Percentiles rank a stretch among this genome's conserved stretches.
Conservation (phyloP, 2,888 invertebrate genomes). For the Macropis europaea region DNA sequence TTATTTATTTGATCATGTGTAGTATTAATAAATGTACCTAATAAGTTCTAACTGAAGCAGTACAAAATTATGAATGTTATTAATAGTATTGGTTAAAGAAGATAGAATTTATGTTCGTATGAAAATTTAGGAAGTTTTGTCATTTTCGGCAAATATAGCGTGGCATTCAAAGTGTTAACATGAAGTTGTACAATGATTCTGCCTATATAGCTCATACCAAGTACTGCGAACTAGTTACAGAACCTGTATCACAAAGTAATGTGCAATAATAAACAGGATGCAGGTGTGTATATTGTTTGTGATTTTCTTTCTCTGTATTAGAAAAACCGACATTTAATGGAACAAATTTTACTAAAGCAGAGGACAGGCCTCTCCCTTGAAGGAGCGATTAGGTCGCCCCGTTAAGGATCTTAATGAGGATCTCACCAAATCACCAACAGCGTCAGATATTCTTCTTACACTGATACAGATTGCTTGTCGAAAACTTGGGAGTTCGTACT, state of each 20-base stretch:
- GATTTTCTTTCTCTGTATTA: not conserved
- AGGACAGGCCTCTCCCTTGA: not conserved
- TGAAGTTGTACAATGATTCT: too few species aligned
- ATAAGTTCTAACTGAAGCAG: too few species aligned
- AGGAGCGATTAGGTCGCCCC: slow-evolving; percentile 22
- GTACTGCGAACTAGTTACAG: not conserved
- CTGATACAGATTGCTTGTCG: slow-evolving; percentile 5
- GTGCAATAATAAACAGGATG: not conserved
- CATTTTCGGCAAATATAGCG: too few species aligned
- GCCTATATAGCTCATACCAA: slow-evolving; percentile 2
- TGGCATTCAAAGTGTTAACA: too few species aligned
- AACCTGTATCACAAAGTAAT: not conserved
- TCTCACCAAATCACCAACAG: slow-evolving; percentile 12
- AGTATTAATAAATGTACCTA: too few species aligned
- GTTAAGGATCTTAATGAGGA: slow-evolving; percentile 32
- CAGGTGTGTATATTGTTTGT: not conserved
- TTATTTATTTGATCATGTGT: too few species aligned
- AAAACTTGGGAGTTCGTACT: not conserved
- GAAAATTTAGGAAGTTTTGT: too few species aligned
- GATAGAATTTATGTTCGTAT: too few species aligned
- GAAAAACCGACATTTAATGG: not conserved
- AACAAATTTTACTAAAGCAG: not conserved
- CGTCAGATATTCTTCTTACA: slow-evolving; percentile 9
- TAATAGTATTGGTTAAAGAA: too few species aligned
- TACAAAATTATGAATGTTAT: too few species aligned